Evolutionary conservation across 2,797 vertebrate genomes (phyloP), one percentile per base, ranked within the genome.

Genomic region (Phataginus tetradactyla): DNA sequence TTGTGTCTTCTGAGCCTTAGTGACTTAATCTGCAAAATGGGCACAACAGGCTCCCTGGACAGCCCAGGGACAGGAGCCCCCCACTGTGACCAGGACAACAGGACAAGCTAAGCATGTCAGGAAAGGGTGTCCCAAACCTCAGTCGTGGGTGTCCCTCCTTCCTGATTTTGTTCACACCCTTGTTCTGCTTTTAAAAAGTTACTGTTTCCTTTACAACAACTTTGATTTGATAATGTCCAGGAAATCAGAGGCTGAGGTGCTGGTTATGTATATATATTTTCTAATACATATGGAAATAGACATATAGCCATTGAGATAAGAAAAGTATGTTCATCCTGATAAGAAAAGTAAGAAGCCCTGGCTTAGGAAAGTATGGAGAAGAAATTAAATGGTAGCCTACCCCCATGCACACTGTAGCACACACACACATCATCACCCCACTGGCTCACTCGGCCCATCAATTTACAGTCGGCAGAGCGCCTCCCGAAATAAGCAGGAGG

Each of bases 11-110:
- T 1, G 25, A n/a, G 45, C 15, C 45, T 93, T n/a, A 3, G n/a
- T 86, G 49, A 64, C 51, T 90, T 51, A 61, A 68, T 89, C 94
- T 84, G 69, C 6, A n/a, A 94, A 90, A 79, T 83, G 85, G 86
- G 42, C 4, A 2, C 23, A 39, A 10, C 2, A 59, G 71, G 68
- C 32, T 13, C n/a, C 13, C 3, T 0, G 10, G 29, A 20, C 15
- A 21, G 32, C 2, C 4, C 39, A 12, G 37, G n/a, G 37, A 5
- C 27, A 2, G 7, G 71, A 49, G 32, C 4, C 86, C 49, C 57
- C 21, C 0, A 17, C 8, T 1, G 12, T 34, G 61, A 39, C 34
- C 17, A 1, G 4, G 0, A 4, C 10, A 1, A 5, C 0, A 25
- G n/a, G 55, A n/a, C 12, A 39, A 1, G 39, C 4, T 20, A 34